These are phyloP conservation scores for Coelopa frigida DNA, from an alignment of 1,140 invertebrate genomes.

Conservation along the genomic window DNA sequence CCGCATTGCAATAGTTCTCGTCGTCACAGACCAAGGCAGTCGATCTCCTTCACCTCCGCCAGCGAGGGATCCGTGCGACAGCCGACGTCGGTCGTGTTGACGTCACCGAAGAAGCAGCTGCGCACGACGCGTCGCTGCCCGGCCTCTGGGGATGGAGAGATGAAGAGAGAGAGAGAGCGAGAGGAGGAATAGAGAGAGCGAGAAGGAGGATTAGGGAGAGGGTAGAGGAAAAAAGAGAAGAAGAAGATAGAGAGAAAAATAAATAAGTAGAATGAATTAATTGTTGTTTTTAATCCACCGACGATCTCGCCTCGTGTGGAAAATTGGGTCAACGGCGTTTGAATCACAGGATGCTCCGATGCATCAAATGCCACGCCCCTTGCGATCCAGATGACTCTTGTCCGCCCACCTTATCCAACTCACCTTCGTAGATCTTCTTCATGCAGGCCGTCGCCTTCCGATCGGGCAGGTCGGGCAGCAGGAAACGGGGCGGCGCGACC, in stretches of 20 bases:
- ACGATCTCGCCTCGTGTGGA: neutral
- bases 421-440: constrained; percentile 24
- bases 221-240: constrained; percentile 1
- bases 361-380: neutral
- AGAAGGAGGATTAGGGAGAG: neutral
- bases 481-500: constrained; percentile 32
- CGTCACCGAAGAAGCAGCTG: constrained; percentile 36
- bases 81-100: constrained; percentile 30
- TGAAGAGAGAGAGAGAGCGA: neutral
- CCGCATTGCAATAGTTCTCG: constrained; percentile 32
- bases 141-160: constrained; percentile 1
- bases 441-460: constrained; percentile 38
- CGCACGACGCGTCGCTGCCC: constrained; percentile 15
- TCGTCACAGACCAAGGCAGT: constrained; percentile 34
- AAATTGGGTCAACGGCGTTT: neutral
- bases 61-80: constrained; percentile 33
- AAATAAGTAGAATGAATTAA: neutral
- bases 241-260: constrained; percentile 1
- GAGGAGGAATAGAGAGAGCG: neutral
- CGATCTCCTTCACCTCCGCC: constrained; percentile 23
- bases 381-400: too few species aligned
- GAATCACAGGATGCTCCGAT: neutral
- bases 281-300: neutral
- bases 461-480: constrained; percentile 23
- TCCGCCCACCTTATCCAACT: too few species aligned